These are phyloP conservation scores for Chaetodon trifascialis DNA, from an alignment of 2,113 vertebrate genomes.

Conservation along the genomic window DNA sequence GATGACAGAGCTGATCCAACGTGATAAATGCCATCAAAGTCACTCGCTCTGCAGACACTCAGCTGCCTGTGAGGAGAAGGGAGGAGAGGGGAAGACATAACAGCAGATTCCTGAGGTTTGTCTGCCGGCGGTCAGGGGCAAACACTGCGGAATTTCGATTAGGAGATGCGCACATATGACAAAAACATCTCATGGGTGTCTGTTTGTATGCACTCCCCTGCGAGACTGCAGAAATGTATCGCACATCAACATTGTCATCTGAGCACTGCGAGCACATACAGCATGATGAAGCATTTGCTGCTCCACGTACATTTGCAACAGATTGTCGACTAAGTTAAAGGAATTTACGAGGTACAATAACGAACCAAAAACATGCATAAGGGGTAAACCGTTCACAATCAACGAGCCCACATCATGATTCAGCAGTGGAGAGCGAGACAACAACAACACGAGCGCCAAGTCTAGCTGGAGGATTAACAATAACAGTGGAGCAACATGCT, in stretches of 20 bases:
- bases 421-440: constrained; percentile 19
- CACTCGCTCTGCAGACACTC: constrained; percentile 33
- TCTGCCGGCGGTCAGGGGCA: constrained; percentile 69
- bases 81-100: constrained; percentile 75
- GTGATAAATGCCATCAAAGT: constrained; percentile 46
- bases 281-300: background rate
- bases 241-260: constrained; percentile 8
- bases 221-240: constrained; percentile 28
- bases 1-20: constrained; percentile 41
- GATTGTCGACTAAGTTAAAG: background rate
- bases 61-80: constrained; percentile 31
- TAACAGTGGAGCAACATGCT: constrained; percentile 67
- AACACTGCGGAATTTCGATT: constrained; percentile 64
- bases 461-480: constrained; percentile 58
- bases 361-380: background rate
- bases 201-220: constrained; percentile 39
- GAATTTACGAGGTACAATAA: background rate
- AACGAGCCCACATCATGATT: constrained; percentile 15
- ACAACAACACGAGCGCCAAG: constrained; percentile 44
- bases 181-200: constrained; percentile 19
- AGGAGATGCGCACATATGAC: constrained; percentile 38
- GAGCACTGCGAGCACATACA: constrained; percentile 4
- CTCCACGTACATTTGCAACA: constrained; percentile 40
- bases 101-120: constrained; percentile 79
- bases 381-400: background rate